Base-by-base conservation (phyloP, 2,888 invertebrate genomes). In the Octodonta nipae region DNA sequence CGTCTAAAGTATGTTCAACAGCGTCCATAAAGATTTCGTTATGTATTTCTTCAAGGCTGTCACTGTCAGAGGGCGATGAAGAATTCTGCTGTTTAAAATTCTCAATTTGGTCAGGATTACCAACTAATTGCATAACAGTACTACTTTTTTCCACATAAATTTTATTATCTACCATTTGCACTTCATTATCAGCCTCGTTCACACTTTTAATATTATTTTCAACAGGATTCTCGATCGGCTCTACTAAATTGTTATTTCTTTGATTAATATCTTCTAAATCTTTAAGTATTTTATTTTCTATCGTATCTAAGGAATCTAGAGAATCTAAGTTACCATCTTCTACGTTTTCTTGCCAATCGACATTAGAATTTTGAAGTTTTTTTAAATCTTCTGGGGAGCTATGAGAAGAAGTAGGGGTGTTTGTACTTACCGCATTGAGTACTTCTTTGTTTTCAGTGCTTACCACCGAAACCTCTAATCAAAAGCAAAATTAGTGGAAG, bases 61-160 rank as follows among this genome's bases (percentile, higher is more conserved):
- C 28, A 16, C 15, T 28, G 7, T 15, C 7, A 13, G 15, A 10
- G 3, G 22, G 10, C 11, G 22, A 22, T n/a, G 22, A 4, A 2
- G 22, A 10, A 4, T 20, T 26, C 12, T 13, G 2, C 14, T 5
- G 20, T n/a, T n/a, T n/a, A n/a, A n/a, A n/a, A 16, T 29, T 12
- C 5, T n/a, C 22, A 13, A 22, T 10, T 14, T 40, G 25, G 16
- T 14, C 26, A 2, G 37, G 41, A 24, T 44, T 44, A 35, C 58
- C 55, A 6, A 51, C 44, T 11, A 60, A 54, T 42, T 60, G 56
- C 26, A 59, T 60, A 2, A 60, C 60, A 2, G 60, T 60, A 39
- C 58, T 58, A 40, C 60, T 61, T 45, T 60, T 62, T 42, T 60
- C 60, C 12, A 60, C 54, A 20, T 57, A 54, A 29, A 54, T 43